phyloP scores from a whole-genome alignment of 2,888 invertebrate species.

The Cistogaster globosa region DNA sequence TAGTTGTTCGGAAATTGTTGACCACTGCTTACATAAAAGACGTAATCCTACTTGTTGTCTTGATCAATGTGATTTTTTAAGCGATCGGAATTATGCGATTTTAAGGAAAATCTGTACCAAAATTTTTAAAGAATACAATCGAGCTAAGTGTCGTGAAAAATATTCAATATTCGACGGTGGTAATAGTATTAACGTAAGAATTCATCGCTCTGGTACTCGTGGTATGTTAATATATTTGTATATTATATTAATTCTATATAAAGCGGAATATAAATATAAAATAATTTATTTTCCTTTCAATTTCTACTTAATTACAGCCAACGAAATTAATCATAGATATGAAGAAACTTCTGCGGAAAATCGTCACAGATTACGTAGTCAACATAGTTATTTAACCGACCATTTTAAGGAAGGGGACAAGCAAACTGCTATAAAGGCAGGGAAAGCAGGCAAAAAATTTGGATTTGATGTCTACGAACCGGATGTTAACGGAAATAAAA shows the following conservation, averaged over 20 bases:
- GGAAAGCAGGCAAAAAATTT: no score
- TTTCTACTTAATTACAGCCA: no score
- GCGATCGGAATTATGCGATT: conserved; percentile 76
- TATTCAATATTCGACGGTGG: conserved; percentile 79
- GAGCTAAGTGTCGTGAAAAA: conserved; percentile 75
- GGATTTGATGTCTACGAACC: no score
- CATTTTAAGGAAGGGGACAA: no score
- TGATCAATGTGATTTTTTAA: conserved; percentile 73
- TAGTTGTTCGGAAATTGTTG: conserved; percentile 72
- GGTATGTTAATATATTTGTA: conserved; percentile 33
- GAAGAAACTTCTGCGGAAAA: not conserved
- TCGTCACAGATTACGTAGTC: not conserved
- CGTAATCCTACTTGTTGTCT: conserved; percentile 68
- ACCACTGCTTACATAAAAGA: conserved; percentile 66
- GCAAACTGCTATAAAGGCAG: no score
- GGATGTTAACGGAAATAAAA: not conserved
- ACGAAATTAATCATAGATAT: not conserved
- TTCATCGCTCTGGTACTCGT: conserved; percentile 58
- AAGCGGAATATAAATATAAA: no score
- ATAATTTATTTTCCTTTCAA: not conserved
- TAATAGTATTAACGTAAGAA: conserved; percentile 74
- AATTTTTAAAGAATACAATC: conserved; percentile 76
- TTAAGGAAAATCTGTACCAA: conserved; percentile 78
- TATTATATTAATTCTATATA: no score
- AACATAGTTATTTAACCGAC: no score